These are phyloP conservation scores for Synaphobranchus kaupii DNA, from an alignment of 2,797 vertebrate genomes.

Conservation along the genomic window DNA sequence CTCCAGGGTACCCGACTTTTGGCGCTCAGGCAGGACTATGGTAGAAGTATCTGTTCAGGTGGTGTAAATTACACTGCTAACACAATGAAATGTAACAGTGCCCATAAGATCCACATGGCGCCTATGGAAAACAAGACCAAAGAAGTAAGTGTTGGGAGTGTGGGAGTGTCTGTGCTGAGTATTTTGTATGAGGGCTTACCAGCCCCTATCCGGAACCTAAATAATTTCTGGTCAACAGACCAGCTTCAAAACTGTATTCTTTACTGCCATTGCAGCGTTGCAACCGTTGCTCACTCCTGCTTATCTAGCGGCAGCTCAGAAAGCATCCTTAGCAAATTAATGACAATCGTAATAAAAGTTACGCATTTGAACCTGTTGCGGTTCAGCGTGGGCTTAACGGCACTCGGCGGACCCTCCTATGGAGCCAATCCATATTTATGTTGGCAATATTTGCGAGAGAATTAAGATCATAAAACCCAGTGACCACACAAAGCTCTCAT, in stretches of 20 bases:
- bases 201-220: slow-evolving; percentile 36
- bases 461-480: slow-evolving; percentile 95
- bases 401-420: slow-evolving; percentile 84
- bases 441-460: slow-evolving; percentile 97
- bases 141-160: neutral
- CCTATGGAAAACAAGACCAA: slow-evolving; percentile 16
- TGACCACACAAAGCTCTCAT: slow-evolving; percentile 91
- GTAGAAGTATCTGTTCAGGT: slow-evolving; percentile 42
- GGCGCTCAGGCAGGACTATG: neutral
- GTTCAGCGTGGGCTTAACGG: slow-evolving; percentile 81
- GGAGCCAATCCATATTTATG: slow-evolving; percentile 93
- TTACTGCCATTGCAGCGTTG: slow-evolving; percentile 46
- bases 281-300: slow-evolving; percentile 50
- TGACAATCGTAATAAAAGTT: slow-evolving; percentile 89
- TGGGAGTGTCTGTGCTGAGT: slow-evolving; percentile 1
- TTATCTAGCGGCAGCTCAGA: slow-evolving; percentile 10
- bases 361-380: slow-evolving; percentile 90
- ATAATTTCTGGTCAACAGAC: slow-evolving; percentile 41
- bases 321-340: slow-evolving; percentile 85
- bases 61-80: slow-evolving; percentile 46
- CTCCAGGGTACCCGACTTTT: slow-evolving; percentile 12
- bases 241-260: slow-evolving; percentile 48
- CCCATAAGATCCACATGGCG: slow-evolving; percentile 35
- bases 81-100: slow-evolving; percentile 40
- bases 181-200: neutral